Evolutionary conservation across 1,140 invertebrate genomes (phyloP).

Genomic region (Drosophila nigrodunni): DNA sequence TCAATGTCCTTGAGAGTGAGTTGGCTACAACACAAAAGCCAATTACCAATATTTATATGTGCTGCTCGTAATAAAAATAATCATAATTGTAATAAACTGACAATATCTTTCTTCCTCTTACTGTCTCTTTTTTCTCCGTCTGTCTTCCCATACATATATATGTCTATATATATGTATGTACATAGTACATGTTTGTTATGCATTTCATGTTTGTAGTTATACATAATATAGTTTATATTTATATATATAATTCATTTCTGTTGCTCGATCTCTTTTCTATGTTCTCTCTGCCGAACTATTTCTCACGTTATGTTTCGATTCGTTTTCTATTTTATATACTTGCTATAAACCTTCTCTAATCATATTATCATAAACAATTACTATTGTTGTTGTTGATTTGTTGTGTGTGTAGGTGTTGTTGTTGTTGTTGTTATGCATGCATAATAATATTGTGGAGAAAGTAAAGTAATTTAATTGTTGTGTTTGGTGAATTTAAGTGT

Average conservation of each 20-base stretch:
- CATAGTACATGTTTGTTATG: slow-evolving; percentile 59
- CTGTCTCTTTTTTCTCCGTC: too few species aligned
- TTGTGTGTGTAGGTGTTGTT: neutral
- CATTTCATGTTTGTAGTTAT: slow-evolving; percentile 55
- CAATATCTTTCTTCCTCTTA: slow-evolving; percentile 14
- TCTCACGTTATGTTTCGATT: slow-evolving; percentile 31
- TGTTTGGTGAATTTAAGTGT: slow-evolving; percentile 23
- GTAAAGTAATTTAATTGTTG: slow-evolving; percentile 51
- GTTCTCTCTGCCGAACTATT: slow-evolving; percentile 26
- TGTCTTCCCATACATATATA: slow-evolving; percentile 34
- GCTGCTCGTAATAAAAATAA: slow-evolving; percentile 46
- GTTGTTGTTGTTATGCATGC: slow-evolving; percentile 12
- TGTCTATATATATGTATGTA: slow-evolving; percentile 61
- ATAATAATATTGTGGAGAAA: slow-evolving; percentile 50
- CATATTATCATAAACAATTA: slow-evolving; percentile 56
- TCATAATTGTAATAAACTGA: slow-evolving; percentile 49
- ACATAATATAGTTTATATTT: slow-evolving; percentile 74
- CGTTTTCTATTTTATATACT: slow-evolving; percentile 43
- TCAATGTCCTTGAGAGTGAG: slow-evolving; percentile 41
- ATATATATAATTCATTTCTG: slow-evolving; percentile 74
- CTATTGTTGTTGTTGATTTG: slow-evolving; percentile 55
- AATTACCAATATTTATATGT: slow-evolving; percentile 2
- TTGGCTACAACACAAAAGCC: slow-evolving; percentile 47
- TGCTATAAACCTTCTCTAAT: slow-evolving; percentile 57
- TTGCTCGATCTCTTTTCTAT: slow-evolving; percentile 44